A percentile compares a stretch with the other conserved stretches of the same genome.
These are phyloP conservation scores for Drosophila melanosoma DNA, from an alignment of 2,888 invertebrate genomes.

Conservation along the genomic window DNA sequence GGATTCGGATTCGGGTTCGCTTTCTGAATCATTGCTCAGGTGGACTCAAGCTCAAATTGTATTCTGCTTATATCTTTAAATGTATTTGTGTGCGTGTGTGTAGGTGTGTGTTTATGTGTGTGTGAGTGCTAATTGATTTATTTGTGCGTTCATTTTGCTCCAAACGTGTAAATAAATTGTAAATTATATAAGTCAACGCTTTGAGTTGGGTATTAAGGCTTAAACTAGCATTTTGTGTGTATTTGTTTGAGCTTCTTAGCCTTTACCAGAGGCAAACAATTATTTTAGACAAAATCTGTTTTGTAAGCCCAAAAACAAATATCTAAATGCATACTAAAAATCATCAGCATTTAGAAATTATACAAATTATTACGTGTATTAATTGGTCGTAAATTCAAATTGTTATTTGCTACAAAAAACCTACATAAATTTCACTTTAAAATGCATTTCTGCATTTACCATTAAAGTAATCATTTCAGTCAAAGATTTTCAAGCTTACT, in stretches of 20 bases:
- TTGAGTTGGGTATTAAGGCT: conserved; percentile 14
- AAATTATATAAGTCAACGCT: conserved; percentile 15
- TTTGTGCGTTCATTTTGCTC: conserved; percentile 39
- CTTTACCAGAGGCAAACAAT: neutral
- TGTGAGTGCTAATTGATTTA: conserved; percentile 57
- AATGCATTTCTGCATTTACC: neutral
- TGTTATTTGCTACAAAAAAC: neutral
- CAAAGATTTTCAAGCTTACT: neutral
- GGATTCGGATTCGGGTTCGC: neutral
- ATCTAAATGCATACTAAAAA: neutral
- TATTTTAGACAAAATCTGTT: neutral
- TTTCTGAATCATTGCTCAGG: conserved; percentile 31
- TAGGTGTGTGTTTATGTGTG: neutral
- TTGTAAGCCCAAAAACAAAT: neutral
- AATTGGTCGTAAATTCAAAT: no score
- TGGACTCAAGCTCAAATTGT: conserved; percentile 24
- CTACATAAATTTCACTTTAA: neutral
- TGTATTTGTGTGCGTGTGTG: neutral
- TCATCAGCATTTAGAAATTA: neutral
- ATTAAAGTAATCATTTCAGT: neutral
- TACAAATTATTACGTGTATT: neutral
- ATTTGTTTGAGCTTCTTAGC: neutral
- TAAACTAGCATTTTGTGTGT: neutral
- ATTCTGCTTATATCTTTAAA: neutral
- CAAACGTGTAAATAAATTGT: conserved; percentile 44